Conservation (phyloP, 2,113 vertebrate species). For the Rhinolophus sinicus region DNA sequence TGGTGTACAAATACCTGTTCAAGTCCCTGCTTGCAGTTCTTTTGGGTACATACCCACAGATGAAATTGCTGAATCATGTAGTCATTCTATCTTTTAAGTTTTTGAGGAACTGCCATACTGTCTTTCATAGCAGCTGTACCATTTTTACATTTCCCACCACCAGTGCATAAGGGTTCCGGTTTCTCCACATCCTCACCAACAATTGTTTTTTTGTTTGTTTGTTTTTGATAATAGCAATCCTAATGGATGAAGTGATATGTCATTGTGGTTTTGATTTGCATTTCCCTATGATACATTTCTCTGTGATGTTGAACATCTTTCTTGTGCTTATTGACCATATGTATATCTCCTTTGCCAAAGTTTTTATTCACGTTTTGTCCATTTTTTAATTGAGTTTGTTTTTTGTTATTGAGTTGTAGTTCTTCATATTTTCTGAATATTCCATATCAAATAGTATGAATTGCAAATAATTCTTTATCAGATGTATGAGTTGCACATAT, state of each 20-base stretch:
- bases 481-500: background rate
- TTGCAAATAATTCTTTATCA: background rate
- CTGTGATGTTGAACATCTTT: background rate
- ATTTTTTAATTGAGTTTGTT: background rate
- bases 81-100: background rate
- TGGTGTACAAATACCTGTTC: background rate
- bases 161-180: background rate
- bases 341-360: background rate
- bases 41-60: background rate
- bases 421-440: background rate
- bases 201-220: background rate
- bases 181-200: background rate
- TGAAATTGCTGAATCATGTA: background rate
- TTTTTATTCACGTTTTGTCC: background rate
- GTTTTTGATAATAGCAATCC: background rate
- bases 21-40: background rate
- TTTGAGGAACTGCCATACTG: background rate
- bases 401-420: background rate
- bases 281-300: background rate
- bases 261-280: conserved; percentile 25
- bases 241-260: background rate
- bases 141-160: background rate
- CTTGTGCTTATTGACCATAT: background rate
- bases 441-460: background rate
- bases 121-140: background rate